Conservation (phyloP, 2,888 invertebrate genomes). For the Brachyopa scutellaris region DNA sequence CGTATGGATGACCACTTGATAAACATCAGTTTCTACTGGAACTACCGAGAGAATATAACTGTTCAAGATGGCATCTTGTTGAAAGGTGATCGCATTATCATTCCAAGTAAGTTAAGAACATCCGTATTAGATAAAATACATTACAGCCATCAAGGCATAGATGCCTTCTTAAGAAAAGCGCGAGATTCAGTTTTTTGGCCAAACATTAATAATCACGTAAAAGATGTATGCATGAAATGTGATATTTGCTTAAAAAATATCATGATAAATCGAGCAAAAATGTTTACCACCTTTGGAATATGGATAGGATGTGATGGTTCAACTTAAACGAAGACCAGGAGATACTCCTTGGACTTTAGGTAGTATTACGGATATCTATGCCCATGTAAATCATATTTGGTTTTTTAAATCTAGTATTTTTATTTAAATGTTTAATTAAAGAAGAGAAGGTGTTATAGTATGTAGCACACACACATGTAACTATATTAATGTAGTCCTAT, state of each 20-base stretch:
- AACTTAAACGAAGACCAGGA: too few relatives aligned
- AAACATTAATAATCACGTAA: slow-evolving; percentile 58
- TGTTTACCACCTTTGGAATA: background rate
- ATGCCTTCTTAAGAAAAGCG: slow-evolving; percentile 59
- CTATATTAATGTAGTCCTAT: too few relatives aligned
- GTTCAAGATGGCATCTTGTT: background rate
- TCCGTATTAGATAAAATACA: background rate
- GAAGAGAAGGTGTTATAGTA: too few relatives aligned
- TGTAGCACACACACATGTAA: too few relatives aligned
- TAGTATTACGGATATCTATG: too few relatives aligned
- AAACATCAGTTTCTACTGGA: slow-evolving; percentile 11
- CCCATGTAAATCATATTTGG: too few relatives aligned
- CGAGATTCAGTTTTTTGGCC: slow-evolving; percentile 70
- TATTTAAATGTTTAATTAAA: too few relatives aligned
- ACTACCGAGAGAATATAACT: slow-evolving; percentile 18
- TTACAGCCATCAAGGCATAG: slow-evolving; percentile 21
- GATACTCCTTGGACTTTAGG: too few relatives aligned
- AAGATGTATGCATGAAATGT: slow-evolving; percentile 44
- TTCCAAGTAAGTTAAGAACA: slow-evolving; percentile 29
- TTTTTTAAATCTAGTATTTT: too few relatives aligned
- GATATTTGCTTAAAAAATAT: slow-evolving; percentile 41
- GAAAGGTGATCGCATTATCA: background rate
- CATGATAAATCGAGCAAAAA: background rate
- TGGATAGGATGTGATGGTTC: slow-evolving; percentile 4
- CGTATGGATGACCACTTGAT: slow-evolving; percentile 22